phyloP scores from a whole-genome alignment of 2,888 invertebrate genomes.

The Ametastegia equiseti region DNA sequence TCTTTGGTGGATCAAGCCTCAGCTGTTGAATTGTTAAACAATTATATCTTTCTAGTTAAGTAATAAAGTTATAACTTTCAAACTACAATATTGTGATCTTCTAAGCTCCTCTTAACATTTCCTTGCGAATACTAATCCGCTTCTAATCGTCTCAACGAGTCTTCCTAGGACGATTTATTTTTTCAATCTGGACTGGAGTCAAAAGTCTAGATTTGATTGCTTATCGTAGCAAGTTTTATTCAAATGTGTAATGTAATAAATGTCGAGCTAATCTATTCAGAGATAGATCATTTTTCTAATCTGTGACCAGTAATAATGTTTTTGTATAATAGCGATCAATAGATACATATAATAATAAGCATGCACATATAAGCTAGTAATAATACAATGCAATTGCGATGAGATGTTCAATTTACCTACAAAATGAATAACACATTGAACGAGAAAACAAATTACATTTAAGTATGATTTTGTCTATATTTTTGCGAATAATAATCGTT shows the following conservation, averaged over 20 bases:
- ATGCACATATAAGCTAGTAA: conserved; percentile 16
- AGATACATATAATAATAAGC: conserved; percentile 2
- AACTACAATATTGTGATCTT: neutral
- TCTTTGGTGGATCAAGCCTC: conserved; percentile 34
- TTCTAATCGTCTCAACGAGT: neutral
- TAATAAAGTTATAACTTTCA: neutral
- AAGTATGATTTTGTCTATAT: neutral
- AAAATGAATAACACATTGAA: neutral
- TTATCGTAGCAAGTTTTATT: neutral
- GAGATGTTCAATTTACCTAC: neutral
- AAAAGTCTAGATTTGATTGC: neutral
- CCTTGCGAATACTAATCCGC: too few species aligned
- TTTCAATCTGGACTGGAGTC: neutral
- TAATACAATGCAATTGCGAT: neutral
- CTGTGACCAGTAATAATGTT: neutral
- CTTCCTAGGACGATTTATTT: neutral
- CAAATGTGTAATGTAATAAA: neutral
- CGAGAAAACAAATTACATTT: neutral
- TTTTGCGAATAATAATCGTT: neutral
- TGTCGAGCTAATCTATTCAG: neutral
- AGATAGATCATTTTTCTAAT: neutral
- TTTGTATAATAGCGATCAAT: neutral
- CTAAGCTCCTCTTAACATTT: neutral
- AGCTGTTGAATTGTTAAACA: conserved; percentile 12
- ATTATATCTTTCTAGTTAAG: neutral